Evolutionary conservation across 2,888 invertebrate genomes (phyloP), one percentile per base, ranked within the genome.

Genomic region (Imbricaverruca yamaguchii): DNA sequence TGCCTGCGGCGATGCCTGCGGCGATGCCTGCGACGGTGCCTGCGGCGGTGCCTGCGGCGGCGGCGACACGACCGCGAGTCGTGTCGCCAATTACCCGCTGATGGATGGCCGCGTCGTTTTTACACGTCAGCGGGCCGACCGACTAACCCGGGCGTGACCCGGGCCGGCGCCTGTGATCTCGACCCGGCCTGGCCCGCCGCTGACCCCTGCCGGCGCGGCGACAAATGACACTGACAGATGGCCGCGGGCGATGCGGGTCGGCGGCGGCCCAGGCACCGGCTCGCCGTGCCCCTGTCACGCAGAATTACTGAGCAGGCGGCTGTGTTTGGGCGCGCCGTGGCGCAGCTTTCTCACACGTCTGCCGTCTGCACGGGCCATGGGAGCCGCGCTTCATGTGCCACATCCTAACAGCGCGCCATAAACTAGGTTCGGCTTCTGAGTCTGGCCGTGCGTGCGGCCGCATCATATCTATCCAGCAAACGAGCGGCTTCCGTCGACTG

Each of bases 61-160:
- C 69, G 13, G 25, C 12, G 39, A 9, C 39, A 39, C 69, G 21
- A 21, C 15, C 12, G 7, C 74, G 4, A 39, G 39, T 39, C 74
- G 7, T 7, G 74, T 11, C 23, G 21, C 74, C 74, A 74, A 74
- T 74, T 74, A 74, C 12, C 53, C 11, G 53, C 67, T 74, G 74
- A 74, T 53, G 11, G 53, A 74, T 74, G 53, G 74, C 18, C 39
- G 53, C 74, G 74, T 18, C 74, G 74, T 74, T 74, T 74, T 74
- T 74, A 53, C 25, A 18, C 25, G 69, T 21, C 65, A 10, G 25
- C 39, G 69, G 25, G 13, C 39, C 21, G 69, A 59, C 59, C 59
- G 39, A 39, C 39, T 39, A 39, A 39, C 39, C 39, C 39, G 23
- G 23, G 10, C 23, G 65, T 65, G 65, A 65, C 65, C 65, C 65